A percentile compares a stretch with the other conserved stretches of the same genome.
Conservation (phyloP, 2,888 invertebrate species). For the Eupithecia inturbata region DNA sequence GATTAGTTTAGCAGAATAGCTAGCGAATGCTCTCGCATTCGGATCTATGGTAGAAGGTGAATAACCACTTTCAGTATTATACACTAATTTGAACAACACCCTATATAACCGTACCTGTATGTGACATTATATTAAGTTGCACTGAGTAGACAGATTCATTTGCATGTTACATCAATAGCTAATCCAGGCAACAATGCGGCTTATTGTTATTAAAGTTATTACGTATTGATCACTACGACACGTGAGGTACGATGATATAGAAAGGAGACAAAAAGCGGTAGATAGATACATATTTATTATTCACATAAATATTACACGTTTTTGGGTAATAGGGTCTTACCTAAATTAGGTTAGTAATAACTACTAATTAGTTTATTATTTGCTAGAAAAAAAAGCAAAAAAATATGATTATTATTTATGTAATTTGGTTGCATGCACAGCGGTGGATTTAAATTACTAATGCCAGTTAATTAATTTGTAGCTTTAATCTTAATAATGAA, state of each 20-base stretch:
- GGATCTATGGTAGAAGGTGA: too few relatives aligned
- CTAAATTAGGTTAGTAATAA: too few relatives aligned
- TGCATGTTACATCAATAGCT: slow-evolving; percentile 15
- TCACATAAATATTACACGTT: too few relatives aligned
- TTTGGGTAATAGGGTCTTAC: too few relatives aligned
- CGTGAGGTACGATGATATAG: neutral
- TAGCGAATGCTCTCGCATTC: neutral
- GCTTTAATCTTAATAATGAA: neutral
- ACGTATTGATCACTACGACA: slow-evolving; percentile 1
- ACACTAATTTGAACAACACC: too few relatives aligned
- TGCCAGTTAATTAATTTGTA: neutral
- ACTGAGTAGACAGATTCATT: slow-evolving; percentile 12
- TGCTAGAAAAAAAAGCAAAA: too few relatives aligned
- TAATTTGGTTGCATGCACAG: neutral
- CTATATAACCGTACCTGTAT: neutral
- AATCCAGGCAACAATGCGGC: slow-evolving; percentile 1
- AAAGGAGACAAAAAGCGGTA: neutral
- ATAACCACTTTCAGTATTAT: too few relatives aligned
- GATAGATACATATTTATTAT: neutral
- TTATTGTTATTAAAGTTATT: too few relatives aligned
- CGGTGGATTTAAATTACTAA: neutral
- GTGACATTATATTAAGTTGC: neutral
- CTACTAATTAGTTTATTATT: too few relatives aligned
- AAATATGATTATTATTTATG: neutral
- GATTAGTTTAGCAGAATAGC: neutral